Percentiles rank a stretch among this genome's conserved stretches.
These are phyloP conservation scores for Hemicrepidius hirtus DNA, from an alignment of 2,888 invertebrate species.

Conservation along the genomic window DNA sequence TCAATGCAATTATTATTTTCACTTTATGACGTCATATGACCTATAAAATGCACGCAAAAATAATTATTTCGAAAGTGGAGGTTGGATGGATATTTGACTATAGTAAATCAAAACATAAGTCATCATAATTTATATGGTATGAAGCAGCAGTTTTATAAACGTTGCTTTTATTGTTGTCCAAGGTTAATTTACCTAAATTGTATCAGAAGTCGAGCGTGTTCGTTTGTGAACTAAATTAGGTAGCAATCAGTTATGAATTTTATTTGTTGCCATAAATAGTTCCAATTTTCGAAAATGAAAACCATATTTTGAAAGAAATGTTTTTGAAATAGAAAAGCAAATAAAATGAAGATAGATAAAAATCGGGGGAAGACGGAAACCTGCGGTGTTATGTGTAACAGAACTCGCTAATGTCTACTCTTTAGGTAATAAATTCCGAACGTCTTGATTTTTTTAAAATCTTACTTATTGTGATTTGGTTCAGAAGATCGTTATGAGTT, in stretches of 20 bases:
- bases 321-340: too few relatives aligned
- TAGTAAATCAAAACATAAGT: not conserved
- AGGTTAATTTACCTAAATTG: conserved; percentile 4
- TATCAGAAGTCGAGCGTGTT: not conserved
- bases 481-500: not conserved
- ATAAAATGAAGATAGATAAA: too few relatives aligned
- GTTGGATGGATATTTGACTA: not conserved
- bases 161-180: not conserved
- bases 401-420: too few relatives aligned
- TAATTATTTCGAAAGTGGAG: conserved; percentile 7
- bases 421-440: too few relatives aligned
- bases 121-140: not conserved
- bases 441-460: too few relatives aligned
- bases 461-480: not conserved
- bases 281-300: too few relatives aligned
- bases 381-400: too few relatives aligned
- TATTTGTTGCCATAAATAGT: not conserved
- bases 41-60: not conserved
- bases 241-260: not conserved
- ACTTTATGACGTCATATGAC: not conserved
- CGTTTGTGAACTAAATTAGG: not conserved
- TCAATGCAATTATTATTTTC: not conserved
- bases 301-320: too few relatives aligned
- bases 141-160: not conserved
- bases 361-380: too few relatives aligned